Conservation (phyloP, 2,113 vertebrate species). For the Malurus melanocephalus region DNA sequence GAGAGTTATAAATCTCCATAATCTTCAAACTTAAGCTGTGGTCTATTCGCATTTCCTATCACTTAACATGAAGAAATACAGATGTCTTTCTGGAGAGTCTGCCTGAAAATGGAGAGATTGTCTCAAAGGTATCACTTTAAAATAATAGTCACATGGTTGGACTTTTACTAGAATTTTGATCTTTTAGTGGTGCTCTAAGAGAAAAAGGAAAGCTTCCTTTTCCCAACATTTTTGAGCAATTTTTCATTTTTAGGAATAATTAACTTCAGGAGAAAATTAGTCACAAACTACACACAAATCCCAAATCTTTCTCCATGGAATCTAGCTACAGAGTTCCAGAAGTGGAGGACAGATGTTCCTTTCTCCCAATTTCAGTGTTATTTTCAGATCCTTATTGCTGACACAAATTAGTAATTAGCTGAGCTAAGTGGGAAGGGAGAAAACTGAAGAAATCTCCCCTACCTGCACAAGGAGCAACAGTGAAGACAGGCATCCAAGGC, state of each 20-base stretch:
- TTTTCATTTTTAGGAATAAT: background rate
- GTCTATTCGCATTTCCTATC: background rate
- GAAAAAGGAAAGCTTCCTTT: background rate
- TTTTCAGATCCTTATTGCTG: background rate
- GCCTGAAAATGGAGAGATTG: background rate
- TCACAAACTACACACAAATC: background rate
- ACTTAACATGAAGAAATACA: background rate
- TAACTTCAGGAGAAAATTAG: background rate
- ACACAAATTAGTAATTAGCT: background rate
- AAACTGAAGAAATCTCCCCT: background rate
- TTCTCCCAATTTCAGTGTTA: accelerated
- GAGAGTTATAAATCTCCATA: background rate
- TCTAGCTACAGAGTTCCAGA: background rate
- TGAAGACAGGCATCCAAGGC: background rate
- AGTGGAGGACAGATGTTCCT: background rate
- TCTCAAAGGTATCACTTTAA: background rate
- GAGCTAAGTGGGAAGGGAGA: background rate
- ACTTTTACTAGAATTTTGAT: background rate
- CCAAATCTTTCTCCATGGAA: background rate
- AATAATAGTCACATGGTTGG: background rate
- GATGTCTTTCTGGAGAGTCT: background rate
- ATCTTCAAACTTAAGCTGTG: background rate
- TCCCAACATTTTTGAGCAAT: background rate
- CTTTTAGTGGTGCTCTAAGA: background rate
- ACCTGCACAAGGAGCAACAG: background rate